These are phyloP conservation scores for Nomada fucata DNA, from an alignment of 2,888 invertebrate species.

Conservation along the genomic window DNA sequence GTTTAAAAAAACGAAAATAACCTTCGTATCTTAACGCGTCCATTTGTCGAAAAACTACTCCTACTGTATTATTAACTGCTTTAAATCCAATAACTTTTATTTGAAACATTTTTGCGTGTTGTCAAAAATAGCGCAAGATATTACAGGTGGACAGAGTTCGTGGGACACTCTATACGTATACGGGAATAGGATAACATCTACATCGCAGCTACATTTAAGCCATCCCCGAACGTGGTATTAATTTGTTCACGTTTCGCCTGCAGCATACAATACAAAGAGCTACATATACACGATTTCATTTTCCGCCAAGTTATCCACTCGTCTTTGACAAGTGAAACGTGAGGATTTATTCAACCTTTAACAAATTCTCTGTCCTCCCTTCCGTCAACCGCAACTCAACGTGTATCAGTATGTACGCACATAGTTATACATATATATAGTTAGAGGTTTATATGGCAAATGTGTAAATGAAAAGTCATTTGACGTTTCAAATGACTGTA, in stretches of 20 bases:
- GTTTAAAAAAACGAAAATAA: too few relatives aligned
- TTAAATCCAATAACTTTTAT: too few relatives aligned
- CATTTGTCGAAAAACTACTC: too few relatives aligned
- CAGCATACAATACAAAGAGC: constrained; percentile 45
- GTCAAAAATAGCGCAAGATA: too few relatives aligned
- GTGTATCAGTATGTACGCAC: background rate
- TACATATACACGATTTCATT: constrained; percentile 43
- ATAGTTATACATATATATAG: background rate
- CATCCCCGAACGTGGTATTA: constrained; percentile 8
- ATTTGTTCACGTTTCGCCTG: constrained; percentile 50
- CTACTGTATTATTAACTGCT: too few relatives aligned
- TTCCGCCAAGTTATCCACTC: constrained; percentile 49
- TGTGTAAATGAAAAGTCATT: background rate
- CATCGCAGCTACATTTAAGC: background rate
- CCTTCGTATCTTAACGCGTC: too few relatives aligned
- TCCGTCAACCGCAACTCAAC: background rate
- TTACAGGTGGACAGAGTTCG: too few relatives aligned
- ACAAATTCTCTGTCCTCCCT: constrained; percentile 58
- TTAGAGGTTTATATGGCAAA: background rate
- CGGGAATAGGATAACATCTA: background rate
- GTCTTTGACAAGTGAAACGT: constrained; percentile 75
- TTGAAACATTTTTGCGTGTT: too few relatives aligned
- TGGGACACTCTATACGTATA: background rate
- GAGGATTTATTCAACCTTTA: constrained; percentile 72
- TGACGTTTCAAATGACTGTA: background rate